Percentiles rank a stretch among this genome's conserved stretches.
These are phyloP conservation scores for Physella acuta DNA, from an alignment of 1,140 invertebrate genomes.

Conservation along the genomic window DNA sequence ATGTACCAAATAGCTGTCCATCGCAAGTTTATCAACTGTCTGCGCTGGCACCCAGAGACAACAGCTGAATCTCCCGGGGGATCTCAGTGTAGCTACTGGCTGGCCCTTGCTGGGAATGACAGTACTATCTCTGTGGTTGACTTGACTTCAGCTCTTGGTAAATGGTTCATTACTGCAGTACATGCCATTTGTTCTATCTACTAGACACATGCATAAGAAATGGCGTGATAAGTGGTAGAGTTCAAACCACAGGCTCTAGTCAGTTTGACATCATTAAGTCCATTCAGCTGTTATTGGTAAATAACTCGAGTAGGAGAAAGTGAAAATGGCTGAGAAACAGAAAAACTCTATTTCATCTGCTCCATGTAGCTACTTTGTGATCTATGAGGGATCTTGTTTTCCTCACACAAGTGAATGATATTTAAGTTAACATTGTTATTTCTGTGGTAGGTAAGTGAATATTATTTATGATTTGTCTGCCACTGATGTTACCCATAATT, in stretches of 20 bases:
- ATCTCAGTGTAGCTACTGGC: slow-evolving; percentile 66
- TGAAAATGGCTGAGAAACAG: too few relatives aligned
- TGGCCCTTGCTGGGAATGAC: slow-evolving; percentile 68
- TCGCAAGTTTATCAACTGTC: slow-evolving; percentile 68
- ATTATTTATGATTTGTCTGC: too few relatives aligned
- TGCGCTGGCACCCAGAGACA: slow-evolving; percentile 73
- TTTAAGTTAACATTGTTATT: too few relatives aligned
- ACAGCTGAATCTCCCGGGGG: slow-evolving; percentile 62
- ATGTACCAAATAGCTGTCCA: slow-evolving; percentile 55
- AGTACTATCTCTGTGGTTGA: slow-evolving; percentile 66
- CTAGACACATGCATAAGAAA: background rate
- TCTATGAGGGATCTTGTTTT: too few relatives aligned
- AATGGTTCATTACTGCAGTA: background rate
- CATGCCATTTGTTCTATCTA: background rate
- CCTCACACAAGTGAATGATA: too few relatives aligned
- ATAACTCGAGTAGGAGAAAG: too few relatives aligned
- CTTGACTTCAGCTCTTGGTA: slow-evolving; percentile 32
- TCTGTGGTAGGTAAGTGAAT: too few relatives aligned
- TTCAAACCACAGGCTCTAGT: background rate
- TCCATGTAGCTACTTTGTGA: too few relatives aligned
- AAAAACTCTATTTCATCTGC: too few relatives aligned
- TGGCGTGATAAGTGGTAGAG: background rate
- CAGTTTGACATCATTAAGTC: too few relatives aligned
- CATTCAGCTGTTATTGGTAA: too few relatives aligned
- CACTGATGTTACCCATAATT: too few relatives aligned